phyloP scores from a whole-genome alignment of 1,140 invertebrate genomes.

The Trichogramma pretiosum region DNA sequence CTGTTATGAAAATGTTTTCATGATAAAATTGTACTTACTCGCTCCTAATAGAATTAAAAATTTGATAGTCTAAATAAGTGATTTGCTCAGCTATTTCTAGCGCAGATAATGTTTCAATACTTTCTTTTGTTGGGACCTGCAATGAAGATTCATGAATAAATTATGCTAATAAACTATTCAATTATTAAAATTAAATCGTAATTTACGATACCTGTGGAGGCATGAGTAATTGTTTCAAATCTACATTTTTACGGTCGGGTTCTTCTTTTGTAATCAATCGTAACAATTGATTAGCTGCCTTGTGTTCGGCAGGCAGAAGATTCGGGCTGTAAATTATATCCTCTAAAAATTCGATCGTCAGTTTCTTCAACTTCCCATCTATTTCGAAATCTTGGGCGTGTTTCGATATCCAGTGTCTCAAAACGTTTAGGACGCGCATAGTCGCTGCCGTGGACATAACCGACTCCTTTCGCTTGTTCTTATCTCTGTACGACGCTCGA shows the following conservation, averaged over 20 bases:
- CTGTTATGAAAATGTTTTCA: too few species aligned
- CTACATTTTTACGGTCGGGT: constrained; percentile 50
- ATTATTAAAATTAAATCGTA: not conserved
- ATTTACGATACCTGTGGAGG: constrained; percentile 56
- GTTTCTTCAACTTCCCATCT: constrained; percentile 62
- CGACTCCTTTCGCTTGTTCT: constrained; percentile 62
- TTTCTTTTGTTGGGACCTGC: constrained; percentile 72
- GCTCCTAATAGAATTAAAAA: constrained; percentile 81
- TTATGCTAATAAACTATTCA: not conserved
- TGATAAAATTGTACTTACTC: constrained; percentile 68
- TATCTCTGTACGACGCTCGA: constrained; percentile 36
- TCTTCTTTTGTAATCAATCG: constrained; percentile 71
- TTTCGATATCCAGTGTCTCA: constrained; percentile 65
- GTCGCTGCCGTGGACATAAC: constrained; percentile 87
- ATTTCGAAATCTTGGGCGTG: constrained; percentile 77
- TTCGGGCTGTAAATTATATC: constrained; percentile 79
- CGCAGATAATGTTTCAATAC: constrained; percentile 78
- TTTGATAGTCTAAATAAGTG: constrained; percentile 88
- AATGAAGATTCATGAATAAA: constrained; percentile 26
- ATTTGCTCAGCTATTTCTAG: constrained; percentile 90
- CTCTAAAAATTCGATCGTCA: constrained; percentile 81
- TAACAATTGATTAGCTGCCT: constrained; percentile 74
- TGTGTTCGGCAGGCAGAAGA: constrained; percentile 82
- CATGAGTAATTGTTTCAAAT: constrained; percentile 63
- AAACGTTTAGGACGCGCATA: constrained; percentile 84